Evolutionary conservation across 2,113 vertebrate genomes (phyloP).

Genomic region (Pycnonotus jocosus): DNA sequence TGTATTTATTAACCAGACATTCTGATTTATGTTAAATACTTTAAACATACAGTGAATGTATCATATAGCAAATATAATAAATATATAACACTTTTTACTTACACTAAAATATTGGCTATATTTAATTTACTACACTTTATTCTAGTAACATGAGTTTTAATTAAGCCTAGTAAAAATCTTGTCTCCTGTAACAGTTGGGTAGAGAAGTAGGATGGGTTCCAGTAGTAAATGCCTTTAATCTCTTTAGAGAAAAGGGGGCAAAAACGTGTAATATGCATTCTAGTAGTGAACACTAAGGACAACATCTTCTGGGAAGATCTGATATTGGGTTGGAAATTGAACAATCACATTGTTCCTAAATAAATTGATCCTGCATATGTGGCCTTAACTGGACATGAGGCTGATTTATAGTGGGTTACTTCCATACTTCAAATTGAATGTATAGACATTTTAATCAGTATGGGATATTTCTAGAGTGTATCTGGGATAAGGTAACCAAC

Average conservation of each 20-base stretch:
- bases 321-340: background rate
- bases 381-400: background rate
- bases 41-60: background rate
- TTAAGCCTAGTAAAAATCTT: constrained; percentile 44
- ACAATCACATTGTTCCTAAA: background rate
- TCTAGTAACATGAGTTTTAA: constrained; percentile 59
- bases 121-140: background rate
- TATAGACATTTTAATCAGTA: background rate
- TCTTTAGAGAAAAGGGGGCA: background rate
- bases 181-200: constrained; percentile 14
- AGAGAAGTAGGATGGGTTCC: constrained; percentile 48
- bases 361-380: background rate
- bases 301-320: background rate
- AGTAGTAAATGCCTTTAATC: constrained; percentile 25
- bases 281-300: background rate
- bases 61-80: background rate
- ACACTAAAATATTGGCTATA: background rate
- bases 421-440: background rate
- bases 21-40: background rate
- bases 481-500: background rate
- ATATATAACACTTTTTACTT: background rate
- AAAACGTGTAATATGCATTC: background rate
- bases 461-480: background rate
- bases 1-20: background rate
- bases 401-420: background rate